Base-by-base conservation (phyloP, 2,113 vertebrate genomes). In the Zapus hudsonius region DNA sequence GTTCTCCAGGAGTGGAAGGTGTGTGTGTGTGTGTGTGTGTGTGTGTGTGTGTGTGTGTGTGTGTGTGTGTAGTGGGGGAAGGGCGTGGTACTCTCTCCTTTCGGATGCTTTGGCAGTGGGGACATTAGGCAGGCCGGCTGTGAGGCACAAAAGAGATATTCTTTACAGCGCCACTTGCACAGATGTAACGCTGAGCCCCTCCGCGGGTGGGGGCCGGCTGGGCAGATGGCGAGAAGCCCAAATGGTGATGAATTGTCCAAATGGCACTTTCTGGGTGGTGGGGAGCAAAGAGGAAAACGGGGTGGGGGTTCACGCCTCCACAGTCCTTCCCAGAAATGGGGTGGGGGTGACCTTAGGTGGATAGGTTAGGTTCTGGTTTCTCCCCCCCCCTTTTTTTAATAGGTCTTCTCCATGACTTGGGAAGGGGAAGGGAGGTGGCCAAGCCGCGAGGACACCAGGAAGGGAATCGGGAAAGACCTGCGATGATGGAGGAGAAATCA, bases 201-300 rank as follows among this genome's bases (percentile, higher is more conserved):
- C 64, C 16, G 96, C 78, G 78, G 95, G 95, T 78, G 83, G 91
- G 85, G 94, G 75, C 72, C 20, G 25, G 89, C 87, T 81, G 20
- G 85, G 95, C 97, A 97, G 97, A 97, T 97, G 97, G 97, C 84
- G 87, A 97, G 84, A 89, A 91, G 89, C 91, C 27, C n/a, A 80
- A 52, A 0, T 33, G 91, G 89, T 5, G 93, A 93, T 0, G 80
- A 84, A 85, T 87, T 92, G 96, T 93, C 97, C 69, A 91, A 90
- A 88, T 4, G 78, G 89, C 92, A 91, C 93, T 95, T 97, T 89
- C 85, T 64, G 87, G 78, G 42, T 47, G 86, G 75, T 27, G 69
- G 69, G 93, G 73, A 55, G 4, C 66, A 57, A 66, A 74, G 89
- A 70, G 36, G 22, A 78, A 59, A 2, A 5, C 80, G 44, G 36